phyloP scores from a whole-genome alignment of 2,797 vertebrate species.

The Spondyliosoma cantharus region DNA sequence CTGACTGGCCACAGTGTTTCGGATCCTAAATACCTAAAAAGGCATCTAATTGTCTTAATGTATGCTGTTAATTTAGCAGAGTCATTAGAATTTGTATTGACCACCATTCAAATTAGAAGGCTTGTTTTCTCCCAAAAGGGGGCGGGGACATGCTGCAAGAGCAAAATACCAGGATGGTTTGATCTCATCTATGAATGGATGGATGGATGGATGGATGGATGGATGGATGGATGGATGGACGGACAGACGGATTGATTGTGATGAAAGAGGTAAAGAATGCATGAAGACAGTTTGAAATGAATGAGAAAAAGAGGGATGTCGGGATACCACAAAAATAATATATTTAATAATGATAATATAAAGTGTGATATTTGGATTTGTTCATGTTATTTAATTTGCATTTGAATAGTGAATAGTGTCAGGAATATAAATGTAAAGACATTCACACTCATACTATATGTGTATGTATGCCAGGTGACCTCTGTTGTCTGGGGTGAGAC shows the following conservation, averaged over 20 bases:
- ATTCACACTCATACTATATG: neutral
- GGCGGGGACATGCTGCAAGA: no score
- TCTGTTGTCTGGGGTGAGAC: neutral
- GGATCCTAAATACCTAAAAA: no score
- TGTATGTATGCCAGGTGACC: neutral
- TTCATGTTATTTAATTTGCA: slow-evolving; percentile 8
- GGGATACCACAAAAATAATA: neutral
- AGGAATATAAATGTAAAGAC: neutral
- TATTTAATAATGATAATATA: slow-evolving; percentile 11
- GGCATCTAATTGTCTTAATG: no score
- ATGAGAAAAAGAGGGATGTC: neutral
- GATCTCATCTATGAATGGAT: no score
- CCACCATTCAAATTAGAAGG: no score
- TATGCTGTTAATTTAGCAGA: no score
- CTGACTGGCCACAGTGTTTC: no score
- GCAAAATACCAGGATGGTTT: no score
- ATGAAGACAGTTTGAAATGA: neutral
- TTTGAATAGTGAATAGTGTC: neutral
- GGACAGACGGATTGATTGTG: no score
- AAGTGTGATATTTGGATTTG: neutral
- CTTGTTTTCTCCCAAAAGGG: no score
- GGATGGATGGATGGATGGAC: neutral
- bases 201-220: neutral
- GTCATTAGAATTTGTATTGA: no score
- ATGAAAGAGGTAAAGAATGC: neutral